phyloP scores from a whole-genome alignment of 1,140 invertebrate species.

The Homarus americanus region DNA sequence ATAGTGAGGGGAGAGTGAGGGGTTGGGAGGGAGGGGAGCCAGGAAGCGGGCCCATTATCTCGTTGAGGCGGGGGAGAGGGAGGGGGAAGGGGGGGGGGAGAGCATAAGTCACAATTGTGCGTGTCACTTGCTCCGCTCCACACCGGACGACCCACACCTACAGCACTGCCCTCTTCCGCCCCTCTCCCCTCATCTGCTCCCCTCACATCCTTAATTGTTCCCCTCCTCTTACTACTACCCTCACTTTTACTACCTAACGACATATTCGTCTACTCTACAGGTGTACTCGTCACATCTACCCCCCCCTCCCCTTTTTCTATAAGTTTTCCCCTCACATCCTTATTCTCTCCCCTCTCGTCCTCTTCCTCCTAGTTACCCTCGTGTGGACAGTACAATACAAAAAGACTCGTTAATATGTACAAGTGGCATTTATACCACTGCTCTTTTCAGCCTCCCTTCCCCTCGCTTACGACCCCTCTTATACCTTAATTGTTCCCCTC shows the following conservation, averaged over 20 bases:
- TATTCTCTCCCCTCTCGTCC: not conserved
- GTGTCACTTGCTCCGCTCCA: conserved; percentile 46
- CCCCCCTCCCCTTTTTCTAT: not conserved
- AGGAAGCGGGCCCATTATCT: conserved; percentile 20
- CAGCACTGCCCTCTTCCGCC: conserved; percentile 30
- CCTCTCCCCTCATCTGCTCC: not conserved
- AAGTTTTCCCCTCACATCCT: not conserved
- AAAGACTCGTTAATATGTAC: too few relatives aligned
- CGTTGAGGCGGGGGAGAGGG: not conserved
- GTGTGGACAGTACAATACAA: too few relatives aligned
- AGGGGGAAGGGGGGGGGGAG: conserved; percentile 21
- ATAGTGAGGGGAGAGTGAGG: not conserved
- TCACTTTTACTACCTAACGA: not conserved
- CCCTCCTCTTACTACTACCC: not conserved
- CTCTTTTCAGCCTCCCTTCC: not conserved
- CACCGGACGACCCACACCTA: conserved; percentile 39
- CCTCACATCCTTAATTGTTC: not conserved
- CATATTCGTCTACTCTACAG: not conserved
- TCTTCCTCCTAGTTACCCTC: not conserved
- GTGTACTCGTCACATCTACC: too few relatives aligned
- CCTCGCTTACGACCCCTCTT: not conserved
- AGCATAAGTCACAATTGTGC: conserved; percentile 65
- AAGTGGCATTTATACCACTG: too few relatives aligned
- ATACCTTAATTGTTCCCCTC: not conserved
- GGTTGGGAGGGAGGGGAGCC: not conserved